Percentiles rank a stretch among this genome's conserved stretches.
Conservation (phyloP, 2,888 invertebrate species). For the Tryphoninae sp. region DNA sequence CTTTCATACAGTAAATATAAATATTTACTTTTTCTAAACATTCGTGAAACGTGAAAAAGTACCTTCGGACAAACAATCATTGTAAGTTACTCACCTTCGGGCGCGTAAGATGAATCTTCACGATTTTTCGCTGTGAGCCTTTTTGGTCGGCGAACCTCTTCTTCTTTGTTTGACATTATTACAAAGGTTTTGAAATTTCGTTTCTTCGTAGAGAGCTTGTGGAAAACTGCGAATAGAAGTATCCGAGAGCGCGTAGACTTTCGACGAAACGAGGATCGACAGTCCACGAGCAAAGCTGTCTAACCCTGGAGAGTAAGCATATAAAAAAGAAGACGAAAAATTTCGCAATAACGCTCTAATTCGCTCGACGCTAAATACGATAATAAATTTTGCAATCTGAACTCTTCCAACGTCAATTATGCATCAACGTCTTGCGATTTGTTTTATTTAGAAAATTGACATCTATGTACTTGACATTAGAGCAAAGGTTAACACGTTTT, state of each 20-base stretch:
- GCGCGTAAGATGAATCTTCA: slow-evolving; percentile 59
- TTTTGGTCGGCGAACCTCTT: slow-evolving; percentile 43
- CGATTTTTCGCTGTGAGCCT: slow-evolving; percentile 48
- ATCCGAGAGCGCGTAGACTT: slow-evolving; percentile 32
- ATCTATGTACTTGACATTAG: neutral
- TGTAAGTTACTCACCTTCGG: slow-evolving; percentile 58
- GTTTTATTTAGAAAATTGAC: slow-evolving; percentile 21
- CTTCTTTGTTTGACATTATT: slow-evolving; percentile 41
- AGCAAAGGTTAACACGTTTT: slow-evolving; percentile 36
- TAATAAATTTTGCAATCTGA: slow-evolving; percentile 44
- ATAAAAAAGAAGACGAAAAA: slow-evolving; percentile 9
- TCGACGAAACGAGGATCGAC: slow-evolving; percentile 24
- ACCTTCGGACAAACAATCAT: slow-evolving; percentile 4
- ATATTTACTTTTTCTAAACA: neutral
- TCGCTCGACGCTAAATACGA: slow-evolving; percentile 9
- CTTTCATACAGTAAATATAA: neutral
- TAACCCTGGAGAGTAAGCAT: slow-evolving; percentile 64
- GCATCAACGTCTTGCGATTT: neutral
- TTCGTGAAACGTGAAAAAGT: neutral
- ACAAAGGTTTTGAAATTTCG: neutral
- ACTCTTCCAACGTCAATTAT: neutral
- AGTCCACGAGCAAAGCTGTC: slow-evolving; percentile 65
- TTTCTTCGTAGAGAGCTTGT: slow-evolving; percentile 2
- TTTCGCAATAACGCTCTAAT: slow-evolving; percentile 1
- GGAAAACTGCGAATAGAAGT: neutral